These are phyloP conservation scores for Luffia ferchaultella DNA, from an alignment of 2,888 invertebrate genomes.

Conservation along the genomic window DNA sequence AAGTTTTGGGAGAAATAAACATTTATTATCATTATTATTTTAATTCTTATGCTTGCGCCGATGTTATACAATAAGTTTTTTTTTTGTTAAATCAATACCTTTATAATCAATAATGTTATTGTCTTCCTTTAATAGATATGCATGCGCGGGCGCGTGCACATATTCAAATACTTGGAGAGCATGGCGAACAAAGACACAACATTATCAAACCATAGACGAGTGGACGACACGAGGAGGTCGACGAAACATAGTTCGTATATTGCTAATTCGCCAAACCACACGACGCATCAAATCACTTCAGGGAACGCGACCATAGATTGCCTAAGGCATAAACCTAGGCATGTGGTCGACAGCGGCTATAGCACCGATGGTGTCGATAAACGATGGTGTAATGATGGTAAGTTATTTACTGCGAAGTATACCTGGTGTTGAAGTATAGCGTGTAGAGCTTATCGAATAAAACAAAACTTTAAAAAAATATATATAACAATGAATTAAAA, in stretches of 20 bases:
- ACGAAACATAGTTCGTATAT: slow-evolving; percentile 50
- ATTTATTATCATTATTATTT: no score
- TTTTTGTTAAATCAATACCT: no score
- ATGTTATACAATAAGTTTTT: no score
- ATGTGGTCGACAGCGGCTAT: slow-evolving; percentile 90
- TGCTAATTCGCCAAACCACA: slow-evolving; percentile 33
- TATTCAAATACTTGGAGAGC: slow-evolving; percentile 93
- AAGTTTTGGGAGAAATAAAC: no score
- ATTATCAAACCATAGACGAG: slow-evolving; percentile 51
- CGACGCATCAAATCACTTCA: slow-evolving; percentile 37
- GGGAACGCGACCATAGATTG: slow-evolving; percentile 60
- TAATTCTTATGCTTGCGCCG: no score
- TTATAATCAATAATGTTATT: no score
- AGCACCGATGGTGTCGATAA: slow-evolving; percentile 87
- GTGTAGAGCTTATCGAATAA: no score
- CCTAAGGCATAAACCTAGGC: slow-evolving; percentile 58
- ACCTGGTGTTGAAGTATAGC: no score
- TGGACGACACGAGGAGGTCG: slow-evolving; percentile 54
- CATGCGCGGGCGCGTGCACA: slow-evolving; percentile 91
- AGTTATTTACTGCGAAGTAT: slow-evolving; percentile 26
- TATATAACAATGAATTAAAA: no score
- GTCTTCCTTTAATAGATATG: no score
- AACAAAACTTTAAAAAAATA: no score
- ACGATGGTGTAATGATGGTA: slow-evolving; percentile 83
- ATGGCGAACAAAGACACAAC: slow-evolving; percentile 77